Base-by-base conservation (phyloP, 1,140 invertebrate genomes). In the Danaus melanippus region DNA sequence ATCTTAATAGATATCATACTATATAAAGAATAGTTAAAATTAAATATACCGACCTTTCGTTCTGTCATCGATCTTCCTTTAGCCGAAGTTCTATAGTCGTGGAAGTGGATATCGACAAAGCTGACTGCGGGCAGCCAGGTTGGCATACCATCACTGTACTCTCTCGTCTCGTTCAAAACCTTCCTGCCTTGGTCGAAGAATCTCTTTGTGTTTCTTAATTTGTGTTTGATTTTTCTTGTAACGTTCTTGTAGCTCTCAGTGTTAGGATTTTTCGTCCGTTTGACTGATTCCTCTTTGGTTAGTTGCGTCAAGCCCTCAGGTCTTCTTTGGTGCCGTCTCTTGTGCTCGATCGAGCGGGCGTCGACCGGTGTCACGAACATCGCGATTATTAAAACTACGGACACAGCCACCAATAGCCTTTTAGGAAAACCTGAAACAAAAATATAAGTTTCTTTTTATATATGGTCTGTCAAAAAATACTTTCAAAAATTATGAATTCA, bases 371-470 rank as follows among this genome's bases (percentile, higher is more conserved):
- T 75, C 15, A 84, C 62, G 59, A 74, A 82, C 81, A 84, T 84
- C 50, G 74, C 64, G 64, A 86, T 67, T 50, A 84, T 71, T 59
- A 79, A 64, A 58, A 82, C 58, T 69, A 86, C 54, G 48, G 76
- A 72, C 72, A 74, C 69, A 83, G 77, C 81, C 78, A 84, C 73
- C 70, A 84, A 75, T 63, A 84, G 80, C 81, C 76, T 86, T 79
- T 83, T 84, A 65, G 77, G 71, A 80, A 82, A 80, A 86, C 77
- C 83, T 86, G 79, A 4, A 83, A 84, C 76, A 85, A 79, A 12
- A 46, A 67, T 64, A 63, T 43, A 45, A 17, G 39, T 50, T n/a
- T 50, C 42, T 50, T 17, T 32, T 8, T 9, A 12, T 8, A 8
- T 41, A 51, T 51, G 50, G 17, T 17, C 12, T 39, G 12, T 8